Evolutionary conservation across 2,888 invertebrate species (phyloP).

Genomic region (Folsomia manolachei): DNA sequence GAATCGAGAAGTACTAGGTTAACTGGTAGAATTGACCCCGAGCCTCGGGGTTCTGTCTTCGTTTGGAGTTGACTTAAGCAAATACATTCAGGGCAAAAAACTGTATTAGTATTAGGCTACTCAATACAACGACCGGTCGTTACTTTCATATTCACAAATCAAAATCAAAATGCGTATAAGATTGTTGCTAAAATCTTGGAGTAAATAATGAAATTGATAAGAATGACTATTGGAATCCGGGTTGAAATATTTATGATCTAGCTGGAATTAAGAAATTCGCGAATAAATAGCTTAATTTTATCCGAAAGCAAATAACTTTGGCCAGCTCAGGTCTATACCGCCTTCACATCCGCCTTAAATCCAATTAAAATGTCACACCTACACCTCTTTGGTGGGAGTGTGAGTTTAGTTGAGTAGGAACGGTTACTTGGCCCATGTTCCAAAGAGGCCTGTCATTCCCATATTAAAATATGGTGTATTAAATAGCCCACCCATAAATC

Average conservation of each 20-base stretch:
- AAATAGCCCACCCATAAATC: slow-evolving; percentile 16
- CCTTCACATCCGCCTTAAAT: no score
- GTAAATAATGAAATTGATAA: no score
- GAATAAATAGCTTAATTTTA: slow-evolving; percentile 5
- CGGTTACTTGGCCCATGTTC: background rate
- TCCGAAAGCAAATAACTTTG: background rate
- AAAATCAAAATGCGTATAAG: no score
- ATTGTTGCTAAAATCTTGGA: no score
- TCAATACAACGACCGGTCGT: no score
- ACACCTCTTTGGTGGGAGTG: no score
- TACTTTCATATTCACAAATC: no score
- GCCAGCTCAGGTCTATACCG: no score
- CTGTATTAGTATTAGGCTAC: background rate
- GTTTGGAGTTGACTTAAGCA: background rate
- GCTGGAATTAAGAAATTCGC: background rate
- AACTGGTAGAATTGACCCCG: no score
- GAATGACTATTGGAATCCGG: no score
- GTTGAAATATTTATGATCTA: background rate
- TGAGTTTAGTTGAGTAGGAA: slow-evolving; percentile 2
- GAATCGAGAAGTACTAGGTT: no score
- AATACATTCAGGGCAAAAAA: background rate
- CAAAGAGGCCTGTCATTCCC: background rate
- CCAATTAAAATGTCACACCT: slow-evolving; percentile 18
- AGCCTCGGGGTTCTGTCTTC: background rate
- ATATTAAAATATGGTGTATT: slow-evolving; percentile 9